Percentiles rank a stretch among this genome's conserved stretches.
These are phyloP conservation scores for Drosophila macrospina DNA, from an alignment of 2,888 invertebrate genomes.

Conservation along the genomic window DNA sequence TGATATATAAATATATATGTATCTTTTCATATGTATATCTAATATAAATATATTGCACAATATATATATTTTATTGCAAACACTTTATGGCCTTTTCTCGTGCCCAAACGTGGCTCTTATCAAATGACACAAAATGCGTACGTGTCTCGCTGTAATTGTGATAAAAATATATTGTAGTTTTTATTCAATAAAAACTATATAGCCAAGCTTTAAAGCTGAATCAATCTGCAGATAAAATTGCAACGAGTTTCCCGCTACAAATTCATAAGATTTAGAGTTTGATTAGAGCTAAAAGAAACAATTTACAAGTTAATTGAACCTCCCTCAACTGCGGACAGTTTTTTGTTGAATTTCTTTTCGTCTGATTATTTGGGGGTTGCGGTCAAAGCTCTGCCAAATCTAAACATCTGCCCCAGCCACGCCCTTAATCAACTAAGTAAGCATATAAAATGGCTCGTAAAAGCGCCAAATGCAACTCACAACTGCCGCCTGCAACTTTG, in stretches of 20 bases:
- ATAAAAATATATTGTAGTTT: slow-evolving; percentile 2
- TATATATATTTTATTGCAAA: slow-evolving; percentile 72
- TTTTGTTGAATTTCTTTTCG: slow-evolving; percentile 41
- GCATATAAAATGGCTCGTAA: slow-evolving; percentile 78
- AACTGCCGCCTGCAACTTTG: slow-evolving; percentile 46
- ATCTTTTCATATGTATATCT: slow-evolving; percentile 20
- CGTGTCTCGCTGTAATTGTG: slow-evolving; percentile 19
- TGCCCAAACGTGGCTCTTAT: slow-evolving; percentile 21
- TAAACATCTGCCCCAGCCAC: slow-evolving; percentile 72
- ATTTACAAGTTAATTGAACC: too few relatives aligned
- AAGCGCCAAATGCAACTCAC: slow-evolving; percentile 72
- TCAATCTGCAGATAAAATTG: too few relatives aligned
- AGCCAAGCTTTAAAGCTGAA: too few relatives aligned
- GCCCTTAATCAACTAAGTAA: slow-evolving; percentile 81
- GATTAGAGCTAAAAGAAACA: too few relatives aligned
- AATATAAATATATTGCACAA: slow-evolving; percentile 60
- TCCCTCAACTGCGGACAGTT: background rate
- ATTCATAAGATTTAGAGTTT: too few relatives aligned
- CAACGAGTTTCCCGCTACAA: too few relatives aligned
- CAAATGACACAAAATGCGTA: slow-evolving; percentile 10
- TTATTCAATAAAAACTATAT: too few relatives aligned
- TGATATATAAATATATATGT: slow-evolving; percentile 18
- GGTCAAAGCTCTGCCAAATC: slow-evolving; percentile 53
- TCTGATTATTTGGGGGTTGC: slow-evolving; percentile 37
- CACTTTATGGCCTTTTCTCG: slow-evolving; percentile 54